Base-by-base conservation (phyloP, 2,797 vertebrate species). In the Acanthornis magna region DNA sequence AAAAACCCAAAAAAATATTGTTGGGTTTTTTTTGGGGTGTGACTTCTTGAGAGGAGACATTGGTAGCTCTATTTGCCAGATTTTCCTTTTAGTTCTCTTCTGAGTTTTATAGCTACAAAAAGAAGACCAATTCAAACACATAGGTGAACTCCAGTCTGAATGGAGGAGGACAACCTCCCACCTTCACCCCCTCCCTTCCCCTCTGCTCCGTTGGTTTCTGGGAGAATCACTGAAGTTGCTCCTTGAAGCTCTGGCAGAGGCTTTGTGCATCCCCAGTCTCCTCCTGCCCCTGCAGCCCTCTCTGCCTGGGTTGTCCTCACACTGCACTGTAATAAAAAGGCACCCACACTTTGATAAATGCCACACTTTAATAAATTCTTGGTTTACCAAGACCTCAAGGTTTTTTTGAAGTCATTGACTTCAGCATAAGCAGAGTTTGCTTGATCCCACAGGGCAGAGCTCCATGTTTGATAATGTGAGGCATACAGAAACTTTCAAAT, bases 1-100 rank as follows among this genome's bases (percentile, higher is more conserved):
- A 62, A 16, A 29, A 26, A 1, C 0, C 0, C 0, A 15, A 19
- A 61, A 68, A 5, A 7, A 54, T 38, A 40, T 25, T 47, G 11
- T 19, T 61, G 13, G 4, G 20, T 20, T 53, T 51, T 51, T 57
- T 57, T 34, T 12, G 1, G 13, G 1, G 2, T n/a, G 13, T 88
- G 25, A 23, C 10, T 67, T 79, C 21, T 67, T 63, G 60, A 66
- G 25, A 81, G 10, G 48, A 38, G 16, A 51, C 10, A 0, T 16
- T 57, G 11, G 9, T 83, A 57, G 16, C 21, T 57, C 15, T 65
- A 3, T 81, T 68, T 57, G 16, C 20, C 50, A 75, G 20, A 12
- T 78, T 79, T 91, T 55, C 22, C 18, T 88, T 53, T 38, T 6
- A 70, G 27, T 18, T 87, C 9, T 66, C 10, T 63, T 62, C 36